Evolutionary conservation across 2,888 invertebrate species (phyloP).

Genomic region (Drosophila limbata): DNA sequence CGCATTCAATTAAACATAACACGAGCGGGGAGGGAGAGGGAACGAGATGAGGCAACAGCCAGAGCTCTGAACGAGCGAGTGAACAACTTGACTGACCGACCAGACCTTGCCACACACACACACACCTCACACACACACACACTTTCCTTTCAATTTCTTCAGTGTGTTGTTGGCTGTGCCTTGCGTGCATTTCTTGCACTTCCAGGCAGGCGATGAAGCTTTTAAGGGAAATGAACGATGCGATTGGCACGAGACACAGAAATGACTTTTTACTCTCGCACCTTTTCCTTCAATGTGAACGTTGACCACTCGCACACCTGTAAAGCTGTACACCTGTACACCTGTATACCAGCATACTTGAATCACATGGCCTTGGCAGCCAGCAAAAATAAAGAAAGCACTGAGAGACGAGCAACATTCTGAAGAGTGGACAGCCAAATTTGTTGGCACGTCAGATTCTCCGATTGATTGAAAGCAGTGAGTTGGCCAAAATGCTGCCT

Average conservation of each 20-base stretch:
- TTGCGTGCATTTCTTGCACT: conserved; percentile 53
- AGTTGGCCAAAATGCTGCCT: conserved; percentile 10
- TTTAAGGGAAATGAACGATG: conserved; percentile 57
- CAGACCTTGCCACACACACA: conserved; percentile 2
- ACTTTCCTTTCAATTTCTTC: conserved; percentile 11
- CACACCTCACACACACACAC: background rate
- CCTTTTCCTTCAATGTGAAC: conserved; percentile 34
- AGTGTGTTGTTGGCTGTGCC: conserved; percentile 8
- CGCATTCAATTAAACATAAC: conserved; percentile 80
- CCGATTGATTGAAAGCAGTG: conserved; percentile 13
- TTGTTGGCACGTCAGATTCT: conserved; percentile 26
- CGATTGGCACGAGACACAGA: conserved; percentile 49
- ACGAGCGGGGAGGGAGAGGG: conserved; percentile 11
- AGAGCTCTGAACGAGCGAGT: conserved; percentile 17
- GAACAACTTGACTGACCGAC: conserved; percentile 38
- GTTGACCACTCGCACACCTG: conserved; percentile 21
- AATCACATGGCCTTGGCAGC: conserved; percentile 8
- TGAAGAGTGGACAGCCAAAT: conserved; percentile 26
- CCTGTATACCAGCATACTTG: background rate
- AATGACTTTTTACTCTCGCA: conserved; percentile 66
- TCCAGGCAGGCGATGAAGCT: conserved; percentile 28
- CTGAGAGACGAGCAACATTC: background rate
- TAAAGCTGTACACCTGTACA: conserved; percentile 14
- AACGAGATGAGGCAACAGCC: conserved; percentile 9
- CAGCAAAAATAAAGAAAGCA: background rate